Base-by-base conservation (phyloP, 2,113 vertebrate genomes). In the Oreochromis aureus region DNA sequence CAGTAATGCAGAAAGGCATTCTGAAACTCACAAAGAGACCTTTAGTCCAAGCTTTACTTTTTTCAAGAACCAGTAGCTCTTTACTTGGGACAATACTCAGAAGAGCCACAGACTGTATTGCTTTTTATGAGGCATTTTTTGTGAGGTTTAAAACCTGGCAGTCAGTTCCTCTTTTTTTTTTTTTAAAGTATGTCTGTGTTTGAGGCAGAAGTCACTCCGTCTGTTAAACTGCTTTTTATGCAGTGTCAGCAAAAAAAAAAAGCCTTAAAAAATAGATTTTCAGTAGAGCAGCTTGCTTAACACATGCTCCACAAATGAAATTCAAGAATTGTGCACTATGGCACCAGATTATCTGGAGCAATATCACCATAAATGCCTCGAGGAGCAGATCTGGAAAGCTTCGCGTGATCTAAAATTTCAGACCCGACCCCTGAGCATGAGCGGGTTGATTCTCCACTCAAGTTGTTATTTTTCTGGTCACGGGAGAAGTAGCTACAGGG, bases 1-100 rank as follows among this genome's bases (percentile, higher is more conserved):
- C 96, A 96, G 96, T 93, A 95, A 94, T 95, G 96, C 93, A 94
- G 95, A 96, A 94, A 95, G 93, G 95, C 95, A 95, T 96, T 96
- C 93, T 94, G 87, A 94, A 94, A 92, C 94, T 96, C 94, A 95
- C 95, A 96, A 96, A 96, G 95, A 96, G 94, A 93, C 94, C 90
- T 95, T 96, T 92, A 93, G 91, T 96, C 92, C 89, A 92, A 86
- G 87, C 84, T 87, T 88, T 81, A 54, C 55, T 88, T 85, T 89
- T 87, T 92, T 89, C 44, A 90, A 87, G 88, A 95, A 95, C 86
- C 94, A 95, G 95, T 96, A 96, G 95, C 95, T 91, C 88, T 85
- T 85, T 80, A 85, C 80, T 94, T 55, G 91, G 88, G 94, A 95
- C 92, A 92, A 93, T 92, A 80, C 93, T 93, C 84, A 91, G 90